Percentiles rank a stretch among this genome's conserved stretches.
These are phyloP conservation scores for Rotaria socialis DNA, from an alignment of 2,888 invertebrate species.

Conservation along the genomic window DNA sequence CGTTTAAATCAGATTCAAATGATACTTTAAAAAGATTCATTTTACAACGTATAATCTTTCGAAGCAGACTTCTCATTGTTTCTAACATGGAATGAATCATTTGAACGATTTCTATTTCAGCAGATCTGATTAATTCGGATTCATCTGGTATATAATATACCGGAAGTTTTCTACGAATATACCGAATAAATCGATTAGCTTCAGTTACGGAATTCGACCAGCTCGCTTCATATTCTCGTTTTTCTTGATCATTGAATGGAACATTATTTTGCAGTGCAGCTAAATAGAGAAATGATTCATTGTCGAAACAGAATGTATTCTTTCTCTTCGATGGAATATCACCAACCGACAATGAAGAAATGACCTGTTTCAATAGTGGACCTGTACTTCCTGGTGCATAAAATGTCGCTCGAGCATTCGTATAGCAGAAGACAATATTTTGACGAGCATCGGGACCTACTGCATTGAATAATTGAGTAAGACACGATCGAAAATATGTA, in stretches of 20 bases:
- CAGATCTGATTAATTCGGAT: background rate
- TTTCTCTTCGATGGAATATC: background rate
- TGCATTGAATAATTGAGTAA: background rate
- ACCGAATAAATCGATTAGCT: background rate
- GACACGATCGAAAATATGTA: background rate
- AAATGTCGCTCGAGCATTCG: background rate
- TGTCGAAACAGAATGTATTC: slow-evolving; percentile 21
- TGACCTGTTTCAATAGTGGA: background rate
- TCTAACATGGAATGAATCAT: background rate
- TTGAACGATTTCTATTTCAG: slow-evolving; percentile 14
- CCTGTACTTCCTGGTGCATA: background rate
- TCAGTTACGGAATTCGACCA: background rate
- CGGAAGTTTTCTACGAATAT: background rate
- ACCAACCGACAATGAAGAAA: background rate
- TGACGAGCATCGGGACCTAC: background rate
- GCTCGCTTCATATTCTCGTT: background rate
- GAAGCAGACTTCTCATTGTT: background rate
- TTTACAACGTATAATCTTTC: background rate
- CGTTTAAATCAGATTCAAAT: background rate
- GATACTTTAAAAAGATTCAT: background rate
- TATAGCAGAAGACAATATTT: background rate
- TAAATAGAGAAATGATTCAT: slow-evolving; percentile 5
- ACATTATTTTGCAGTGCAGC: background rate
- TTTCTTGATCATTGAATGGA: background rate
- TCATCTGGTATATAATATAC: background rate